phyloP scores from a whole-genome alignment of 2,888 invertebrate species.

The Pherbina coryleti region DNA sequence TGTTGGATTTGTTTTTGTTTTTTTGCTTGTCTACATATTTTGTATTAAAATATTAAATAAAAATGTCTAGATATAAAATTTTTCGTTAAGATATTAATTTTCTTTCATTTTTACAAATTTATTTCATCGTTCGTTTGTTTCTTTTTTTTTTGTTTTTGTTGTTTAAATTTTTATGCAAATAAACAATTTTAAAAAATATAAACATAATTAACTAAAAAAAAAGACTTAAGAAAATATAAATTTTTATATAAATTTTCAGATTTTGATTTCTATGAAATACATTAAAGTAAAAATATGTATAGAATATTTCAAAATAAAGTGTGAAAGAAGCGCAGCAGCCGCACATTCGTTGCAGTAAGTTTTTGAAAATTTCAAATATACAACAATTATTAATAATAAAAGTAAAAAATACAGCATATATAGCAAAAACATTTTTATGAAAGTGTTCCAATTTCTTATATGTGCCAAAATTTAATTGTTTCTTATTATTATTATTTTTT shows the following conservation, averaged over 20 bases:
- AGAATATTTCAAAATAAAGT: not conserved
- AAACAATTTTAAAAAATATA: slow-evolving; percentile 11
- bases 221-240: not conserved
- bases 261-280: slow-evolving; percentile 21
- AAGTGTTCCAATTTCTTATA: not conserved
- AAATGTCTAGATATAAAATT: slow-evolving; percentile 15
- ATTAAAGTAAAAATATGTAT: slow-evolving; percentile 30
- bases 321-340: not conserved
- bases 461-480: not conserved
- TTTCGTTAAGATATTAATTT: not conserved
- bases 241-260: slow-evolving; percentile 4
- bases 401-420: not conserved
- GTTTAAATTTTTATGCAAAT: not conserved
- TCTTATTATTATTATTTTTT: not conserved
- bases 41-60: slow-evolving; percentile 1
- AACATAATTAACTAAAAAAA: slow-evolving; percentile 11
- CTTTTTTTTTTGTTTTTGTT: not conserved
- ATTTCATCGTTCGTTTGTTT: slow-evolving; percentile 23
- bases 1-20: no score
- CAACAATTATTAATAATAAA: not conserved
- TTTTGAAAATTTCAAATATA: not conserved
- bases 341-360: not conserved
- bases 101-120: slow-evolving; percentile 12
- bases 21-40: not conserved
- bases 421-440: not conserved